Percentiles rank a stretch among this genome's conserved stretches.
Evolutionary conservation across 2,113 vertebrate genomes (phyloP).

Genomic region (Zeus faber): DNA sequence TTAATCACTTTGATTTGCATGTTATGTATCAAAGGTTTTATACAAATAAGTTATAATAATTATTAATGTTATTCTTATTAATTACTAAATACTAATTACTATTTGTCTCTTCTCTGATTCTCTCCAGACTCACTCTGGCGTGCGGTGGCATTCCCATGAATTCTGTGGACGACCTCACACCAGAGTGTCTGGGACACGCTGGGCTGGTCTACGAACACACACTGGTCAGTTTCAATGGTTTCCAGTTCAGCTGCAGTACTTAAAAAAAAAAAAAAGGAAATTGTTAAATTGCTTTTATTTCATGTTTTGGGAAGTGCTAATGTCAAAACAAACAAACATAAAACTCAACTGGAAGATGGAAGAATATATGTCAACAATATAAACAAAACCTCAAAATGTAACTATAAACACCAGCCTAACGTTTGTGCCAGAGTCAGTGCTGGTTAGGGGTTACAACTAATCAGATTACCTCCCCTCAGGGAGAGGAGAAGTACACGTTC

Average conservation of each 20-base stretch:
- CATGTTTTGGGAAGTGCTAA: no score
- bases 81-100: no score
- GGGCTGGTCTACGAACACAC: constrained; percentile 94
- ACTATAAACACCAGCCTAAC: no score
- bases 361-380: no score
- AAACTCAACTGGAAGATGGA: no score
- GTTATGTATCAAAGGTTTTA: no score
- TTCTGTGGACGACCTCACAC: constrained; percentile 88
- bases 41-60: no score
- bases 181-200: constrained; percentile 88
- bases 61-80: no score
- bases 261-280: no score
- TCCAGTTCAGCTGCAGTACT: neutral
- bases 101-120: neutral
- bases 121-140: constrained; percentile 83
- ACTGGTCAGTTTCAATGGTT: constrained; percentile 74
- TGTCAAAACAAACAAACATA: no score
- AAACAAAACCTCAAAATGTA: no score
- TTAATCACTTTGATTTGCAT: no score
- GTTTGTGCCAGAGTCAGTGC: neutral
- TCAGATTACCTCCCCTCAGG: constrained; percentile 63
- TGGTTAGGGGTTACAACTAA: neutral
- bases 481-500: constrained; percentile 96
- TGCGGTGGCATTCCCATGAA: constrained; percentile 94
- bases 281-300: neutral